Evolutionary conservation across 2,888 invertebrate species (phyloP), one percentile per base, ranked within the genome.

Genomic region (Drosophila cognata): DNA sequence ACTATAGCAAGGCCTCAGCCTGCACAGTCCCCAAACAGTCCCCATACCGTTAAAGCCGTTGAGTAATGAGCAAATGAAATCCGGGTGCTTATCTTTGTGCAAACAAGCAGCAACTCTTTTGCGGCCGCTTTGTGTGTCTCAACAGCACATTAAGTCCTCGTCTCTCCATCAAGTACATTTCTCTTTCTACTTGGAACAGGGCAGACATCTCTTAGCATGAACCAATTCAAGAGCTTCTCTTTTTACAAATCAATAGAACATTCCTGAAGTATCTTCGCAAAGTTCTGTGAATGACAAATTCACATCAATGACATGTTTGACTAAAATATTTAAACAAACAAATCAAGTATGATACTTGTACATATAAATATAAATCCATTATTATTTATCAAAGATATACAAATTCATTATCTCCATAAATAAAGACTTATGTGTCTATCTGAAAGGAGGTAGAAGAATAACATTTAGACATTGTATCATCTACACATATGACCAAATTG

Each of bases 51-150:
- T 75, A 79, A 89, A 85, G 85, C 85, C 76, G 73, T 87, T 85
- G 85, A 85, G 88, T 85, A 85, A 85, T 89, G 85, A 87, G 85
- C 89, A 89, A 87, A 82, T 88, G 82, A 87, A 85, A 89, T 89
- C 89, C 85, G 78, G 71, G 71, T 82, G 89, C 85, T 85, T 85
- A 85, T 85, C 85, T 87, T 71, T 74, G 71, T 77, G 67, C 85
- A 82, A 79, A 82, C 83, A 85, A 75, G 80, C 74, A 71, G 77
- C 71, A 71, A 59, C 84, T 74, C 84, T 86, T 46, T 88, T 89
- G 87, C 77, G 88, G 89, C 73, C 77, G 74, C 82, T 87, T 89
- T 87, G 84, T 85, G 73, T 63, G 72, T 50, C 82, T 79, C 84
- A 75, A 84, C 68, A 72, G 68, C 77, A 84, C 71, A 82, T 89